Conservation (phyloP, 2,113 vertebrate genomes). For the Hipposideros armiger region DNA sequence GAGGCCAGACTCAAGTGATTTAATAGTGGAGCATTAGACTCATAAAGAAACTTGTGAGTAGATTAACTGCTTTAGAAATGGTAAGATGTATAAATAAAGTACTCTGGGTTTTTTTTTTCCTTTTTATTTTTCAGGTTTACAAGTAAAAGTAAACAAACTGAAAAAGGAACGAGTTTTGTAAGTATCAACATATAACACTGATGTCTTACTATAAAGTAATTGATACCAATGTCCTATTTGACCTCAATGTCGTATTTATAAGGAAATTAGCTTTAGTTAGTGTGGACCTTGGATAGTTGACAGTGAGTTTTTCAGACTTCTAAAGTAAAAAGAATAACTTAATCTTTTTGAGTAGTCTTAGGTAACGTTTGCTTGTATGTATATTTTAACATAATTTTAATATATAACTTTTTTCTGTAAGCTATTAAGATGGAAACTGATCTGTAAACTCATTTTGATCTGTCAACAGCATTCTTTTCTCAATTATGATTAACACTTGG, state of each 20-base stretch:
- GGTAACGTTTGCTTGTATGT: conserved; percentile 33
- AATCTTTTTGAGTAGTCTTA: conserved; percentile 35
- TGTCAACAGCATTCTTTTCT: conserved; percentile 25
- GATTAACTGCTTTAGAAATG: conserved; percentile 51
- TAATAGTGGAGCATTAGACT: conserved; percentile 52
- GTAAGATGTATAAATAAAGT: conserved; percentile 62
- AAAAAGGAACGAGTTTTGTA: conserved; percentile 97
- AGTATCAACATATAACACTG: conserved; percentile 86
- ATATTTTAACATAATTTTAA: conserved; percentile 4
- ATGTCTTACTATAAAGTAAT: conserved; percentile 66
- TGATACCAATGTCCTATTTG: conserved; percentile 16
- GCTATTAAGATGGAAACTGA: not conserved
- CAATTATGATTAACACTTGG: not conserved
- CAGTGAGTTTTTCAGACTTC: conserved; percentile 40
- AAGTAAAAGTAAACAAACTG: conserved; percentile 95
- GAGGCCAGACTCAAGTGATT: conserved; percentile 30
- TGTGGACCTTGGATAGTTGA: not conserved
- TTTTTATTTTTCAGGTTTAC: conserved; percentile 90
- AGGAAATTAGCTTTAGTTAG: conserved; percentile 45
- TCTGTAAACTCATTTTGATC: conserved; percentile 19
- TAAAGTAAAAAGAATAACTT: conserved; percentile 57
- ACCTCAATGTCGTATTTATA: conserved; percentile 34
- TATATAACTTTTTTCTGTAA: conserved; percentile 18
- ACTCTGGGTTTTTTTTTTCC: not conserved
- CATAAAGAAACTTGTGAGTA: conserved; percentile 2